Conservation (phyloP, 2,113 vertebrate genomes). For the Monopterus albus region DNA sequence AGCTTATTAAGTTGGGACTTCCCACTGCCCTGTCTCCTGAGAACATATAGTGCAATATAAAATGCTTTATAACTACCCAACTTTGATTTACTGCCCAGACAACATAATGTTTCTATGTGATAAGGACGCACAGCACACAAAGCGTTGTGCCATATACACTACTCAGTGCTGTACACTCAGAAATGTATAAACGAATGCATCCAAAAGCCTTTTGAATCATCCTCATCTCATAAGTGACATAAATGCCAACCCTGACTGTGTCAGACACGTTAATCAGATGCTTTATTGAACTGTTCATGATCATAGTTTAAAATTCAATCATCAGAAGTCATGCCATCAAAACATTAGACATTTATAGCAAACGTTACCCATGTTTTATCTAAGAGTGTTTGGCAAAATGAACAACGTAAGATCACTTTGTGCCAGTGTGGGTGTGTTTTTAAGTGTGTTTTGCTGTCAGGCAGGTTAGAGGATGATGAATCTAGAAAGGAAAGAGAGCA, state of each 20-base stretch:
- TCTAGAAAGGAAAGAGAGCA: conserved; percentile 59
- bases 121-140: too few relatives aligned
- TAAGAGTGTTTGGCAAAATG: conserved; percentile 68
- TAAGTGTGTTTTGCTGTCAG: conserved; percentile 57
- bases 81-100: too few relatives aligned
- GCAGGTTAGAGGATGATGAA: conserved; percentile 60
- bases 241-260: neutral
- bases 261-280: conserved; percentile 37
- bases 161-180: too few relatives aligned
- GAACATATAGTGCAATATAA: too few relatives aligned
- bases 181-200: neutral
- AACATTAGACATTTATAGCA: conserved; percentile 29
- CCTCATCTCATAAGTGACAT: neutral
- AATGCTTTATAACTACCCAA: too few relatives aligned
- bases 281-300: conserved; percentile 53
- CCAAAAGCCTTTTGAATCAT: neutral
- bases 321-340: conserved; percentile 24
- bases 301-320: conserved; percentile 37
- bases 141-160: too few relatives aligned
- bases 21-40: too few relatives aligned
- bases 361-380: conserved; percentile 17
- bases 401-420: conserved; percentile 50
- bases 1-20: too few relatives aligned
- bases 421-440: conserved; percentile 53
- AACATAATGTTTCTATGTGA: too few relatives aligned